phyloP scores from a whole-genome alignment of 1,140 invertebrate genomes.

The Ctenoplectra terminalis region DNA sequence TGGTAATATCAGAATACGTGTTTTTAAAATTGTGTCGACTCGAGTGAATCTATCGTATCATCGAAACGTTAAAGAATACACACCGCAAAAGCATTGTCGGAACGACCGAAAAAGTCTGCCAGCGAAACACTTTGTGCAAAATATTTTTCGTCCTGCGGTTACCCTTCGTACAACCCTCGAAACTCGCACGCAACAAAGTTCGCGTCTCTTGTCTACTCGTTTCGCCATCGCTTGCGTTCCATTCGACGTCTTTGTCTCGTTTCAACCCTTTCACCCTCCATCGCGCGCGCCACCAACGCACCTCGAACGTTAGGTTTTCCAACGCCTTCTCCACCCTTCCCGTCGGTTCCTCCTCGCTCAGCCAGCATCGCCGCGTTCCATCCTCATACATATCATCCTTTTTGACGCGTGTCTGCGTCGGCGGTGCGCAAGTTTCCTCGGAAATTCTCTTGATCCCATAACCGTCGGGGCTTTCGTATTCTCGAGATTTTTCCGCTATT shows the following conservation, averaged over 20 bases:
- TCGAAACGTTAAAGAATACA: background rate
- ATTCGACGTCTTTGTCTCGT: constrained; percentile 19
- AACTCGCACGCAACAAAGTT: constrained; percentile 14
- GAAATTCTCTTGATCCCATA: constrained; percentile 47
- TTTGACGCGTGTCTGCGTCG: constrained; percentile 59
- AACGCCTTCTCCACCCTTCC: constrained; percentile 56
- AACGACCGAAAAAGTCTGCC: background rate
- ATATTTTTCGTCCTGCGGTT: constrained; percentile 31
- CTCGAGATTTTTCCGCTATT: constrained; percentile 28
- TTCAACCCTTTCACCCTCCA: constrained; percentile 11
- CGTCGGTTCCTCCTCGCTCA: constrained; percentile 7
- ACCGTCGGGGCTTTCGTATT: constrained; percentile 24
- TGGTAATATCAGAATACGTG: too few species aligned
- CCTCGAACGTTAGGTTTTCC: constrained; percentile 40
- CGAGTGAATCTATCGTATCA: background rate
- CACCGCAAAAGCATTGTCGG: background rate
- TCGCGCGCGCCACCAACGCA: constrained; percentile 1
- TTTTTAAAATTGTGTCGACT: too few species aligned
- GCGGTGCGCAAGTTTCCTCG: constrained; percentile 47
- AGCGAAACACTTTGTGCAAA: background rate
- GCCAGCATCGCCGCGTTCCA: constrained; percentile 3
- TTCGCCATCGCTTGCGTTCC: constrained; percentile 16
- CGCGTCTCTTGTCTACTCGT: background rate
- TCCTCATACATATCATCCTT: constrained; percentile 39
- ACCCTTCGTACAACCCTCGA: background rate